Evolutionary conservation across 2,797 vertebrate genomes (phyloP).

Genomic region (Florisuga fusca): DNA sequence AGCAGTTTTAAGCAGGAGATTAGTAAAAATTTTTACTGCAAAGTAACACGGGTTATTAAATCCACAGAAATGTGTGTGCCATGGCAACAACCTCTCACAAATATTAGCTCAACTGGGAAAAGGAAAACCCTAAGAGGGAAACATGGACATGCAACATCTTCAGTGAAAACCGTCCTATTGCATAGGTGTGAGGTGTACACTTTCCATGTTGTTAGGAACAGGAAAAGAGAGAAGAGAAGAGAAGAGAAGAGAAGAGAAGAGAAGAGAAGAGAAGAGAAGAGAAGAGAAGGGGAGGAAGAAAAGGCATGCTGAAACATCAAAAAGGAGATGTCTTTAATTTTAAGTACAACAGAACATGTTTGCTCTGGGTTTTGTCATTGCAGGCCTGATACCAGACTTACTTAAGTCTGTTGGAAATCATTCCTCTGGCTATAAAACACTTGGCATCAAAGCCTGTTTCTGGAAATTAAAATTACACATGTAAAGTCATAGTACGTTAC

Average conservation of each 20-base stretch:
- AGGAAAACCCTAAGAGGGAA: neutral
- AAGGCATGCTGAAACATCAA: neutral
- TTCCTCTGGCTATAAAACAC: neutral
- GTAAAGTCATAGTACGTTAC: neutral
- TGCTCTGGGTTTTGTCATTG: neutral
- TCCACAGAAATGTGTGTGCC: neutral
- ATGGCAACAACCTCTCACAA: neutral
- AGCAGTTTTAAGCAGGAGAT: neutral
- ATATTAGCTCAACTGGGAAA: neutral
- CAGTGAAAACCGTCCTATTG: neutral
- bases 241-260: too few species aligned
- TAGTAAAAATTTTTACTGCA: neutral
- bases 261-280: too few species aligned
- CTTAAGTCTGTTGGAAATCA: neutral
- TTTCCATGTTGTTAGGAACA: neutral
- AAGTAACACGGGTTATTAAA: neutral
- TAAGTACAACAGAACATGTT: neutral
- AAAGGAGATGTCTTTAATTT: neutral
- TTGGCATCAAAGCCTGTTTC: neutral
- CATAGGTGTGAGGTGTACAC: fast-evolving
- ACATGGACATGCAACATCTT: neutral
- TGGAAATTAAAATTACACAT: neutral
- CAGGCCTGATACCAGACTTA: neutral
- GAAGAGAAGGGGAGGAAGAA: neutral
- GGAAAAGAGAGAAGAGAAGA: too few species aligned